A percentile compares a stretch with the other conserved stretches of the same genome.
Evolutionary conservation across 1,140 invertebrate genomes (phyloP).

Genomic region (Atopsyche davidsoni): DNA sequence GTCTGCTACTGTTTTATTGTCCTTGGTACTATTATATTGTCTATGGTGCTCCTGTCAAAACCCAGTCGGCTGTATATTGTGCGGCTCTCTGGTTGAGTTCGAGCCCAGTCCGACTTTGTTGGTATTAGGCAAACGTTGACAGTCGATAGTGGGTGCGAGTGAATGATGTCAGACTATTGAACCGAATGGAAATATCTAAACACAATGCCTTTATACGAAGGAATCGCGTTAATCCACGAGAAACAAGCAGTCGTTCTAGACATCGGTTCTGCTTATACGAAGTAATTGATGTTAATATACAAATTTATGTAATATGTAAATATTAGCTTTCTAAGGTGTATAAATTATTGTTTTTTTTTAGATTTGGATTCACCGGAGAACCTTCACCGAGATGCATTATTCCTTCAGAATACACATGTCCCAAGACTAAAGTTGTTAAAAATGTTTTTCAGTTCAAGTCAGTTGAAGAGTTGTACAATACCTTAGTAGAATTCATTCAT

Average conservation of each 20-base stretch:
- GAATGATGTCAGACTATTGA: background rate
- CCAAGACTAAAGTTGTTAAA: slow-evolving; percentile 55
- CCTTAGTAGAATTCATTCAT: slow-evolving; percentile 85
- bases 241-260: slow-evolving; percentile 87
- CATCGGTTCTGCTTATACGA: slow-evolving; percentile 88
- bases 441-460: slow-evolving; percentile 66
- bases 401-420: slow-evolving; percentile 66
- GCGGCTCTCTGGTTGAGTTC: no score
- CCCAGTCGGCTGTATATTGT: no score
- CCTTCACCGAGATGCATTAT: slow-evolving; percentile 81
- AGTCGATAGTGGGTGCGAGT: no score
- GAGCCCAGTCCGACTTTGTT: no score
- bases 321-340: background rate
- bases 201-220: slow-evolving; percentile 68
- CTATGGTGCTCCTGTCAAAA: no score
- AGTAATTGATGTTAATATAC: slow-evolving; percentile 55
- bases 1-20: no score
- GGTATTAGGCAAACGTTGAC: no score
- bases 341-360: slow-evolving; percentile 37
- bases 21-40: no score
- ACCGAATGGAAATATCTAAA: background rate
- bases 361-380: slow-evolving; percentile 89
- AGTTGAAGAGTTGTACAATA: slow-evolving; percentile 73
- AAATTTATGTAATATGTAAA: slow-evolving; percentile 3
- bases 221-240: slow-evolving; percentile 69